Conservation (phyloP, 2,113 vertebrate species). For the Indicator maculatus region DNA sequence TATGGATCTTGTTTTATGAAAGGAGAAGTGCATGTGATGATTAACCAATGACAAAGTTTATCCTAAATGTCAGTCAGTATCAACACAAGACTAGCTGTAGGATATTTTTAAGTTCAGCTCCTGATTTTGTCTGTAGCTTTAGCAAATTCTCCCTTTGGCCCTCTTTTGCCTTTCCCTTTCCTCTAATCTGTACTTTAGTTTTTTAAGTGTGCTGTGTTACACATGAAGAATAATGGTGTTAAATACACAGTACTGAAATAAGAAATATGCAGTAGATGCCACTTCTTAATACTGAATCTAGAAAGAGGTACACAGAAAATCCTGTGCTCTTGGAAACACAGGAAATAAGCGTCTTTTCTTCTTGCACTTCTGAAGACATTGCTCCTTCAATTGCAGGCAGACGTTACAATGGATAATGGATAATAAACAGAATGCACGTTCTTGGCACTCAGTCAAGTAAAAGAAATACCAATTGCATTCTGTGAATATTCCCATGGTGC, state of each 20-base stretch:
- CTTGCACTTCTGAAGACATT: neutral
- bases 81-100: neutral
- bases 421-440: slow-evolving; percentile 55
- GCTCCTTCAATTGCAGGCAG: neutral
- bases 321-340: neutral
- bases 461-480: slow-evolving; percentile 68
- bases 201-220: neutral
- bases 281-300: neutral
- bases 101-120: neutral
- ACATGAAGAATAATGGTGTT: neutral
- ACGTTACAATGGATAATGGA: slow-evolving; percentile 1
- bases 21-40: neutral
- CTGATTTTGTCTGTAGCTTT: neutral
- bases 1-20: neutral
- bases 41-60: neutral
- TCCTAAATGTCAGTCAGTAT: neutral
- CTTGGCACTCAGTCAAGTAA: slow-evolving; percentile 71
- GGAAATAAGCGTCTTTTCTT: neutral
- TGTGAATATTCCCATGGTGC: slow-evolving; percentile 66
- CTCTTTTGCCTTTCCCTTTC: neutral
- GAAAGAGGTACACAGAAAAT: neutral
- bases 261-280: neutral
- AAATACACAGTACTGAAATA: neutral
- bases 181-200: neutral
- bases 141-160: neutral